Base-by-base conservation (phyloP, 2,888 invertebrate species). In the Drosophila ustulata region DNA sequence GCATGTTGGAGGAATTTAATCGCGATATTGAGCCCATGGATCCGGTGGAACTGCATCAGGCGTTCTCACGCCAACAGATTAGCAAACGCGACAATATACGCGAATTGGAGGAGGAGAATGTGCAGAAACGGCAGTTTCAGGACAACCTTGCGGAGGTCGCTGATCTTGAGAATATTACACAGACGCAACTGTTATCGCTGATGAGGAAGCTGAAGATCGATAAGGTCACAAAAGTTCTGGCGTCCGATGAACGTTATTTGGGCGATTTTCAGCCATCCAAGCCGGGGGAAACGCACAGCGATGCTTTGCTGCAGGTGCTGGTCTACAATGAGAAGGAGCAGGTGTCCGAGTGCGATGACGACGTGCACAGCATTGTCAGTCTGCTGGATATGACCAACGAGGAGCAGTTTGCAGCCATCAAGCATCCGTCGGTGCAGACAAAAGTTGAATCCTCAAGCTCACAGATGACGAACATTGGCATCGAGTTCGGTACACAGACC, bases 131-230 rank as follows among this genome's bases (percentile, higher is more conserved):
- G 6, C 3, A 9, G 2, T 34, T 11, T 3, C 11, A 18, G 0
- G 18, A 56, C 3, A 45, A 43, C 1, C 3, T 4, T 26, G 59
- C 45, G 1, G 52, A 37, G 1, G 43, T 18, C 4, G 37, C 2
- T 11, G 61, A 61, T 3, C 2, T 32, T 2, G 26, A 39, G 2
- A 32, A 23, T 3, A 37, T 49, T 0, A 39, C 7, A 1, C 5
- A 47, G 2, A 32, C 56, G 0, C 56, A 76, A 39, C 1, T 61
- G 1, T 47, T 75, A 0, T 13, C 76, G 3, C 6, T 83, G 9
- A 2, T 66, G 0, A 84, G 50, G 56, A 83, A 75, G 52, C 7
- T 66, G 0, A 80, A 75, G 8, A 0, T 0, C 0, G 82, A 87
- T 34, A 49, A 65, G 0, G 8, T 84, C 3, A 87, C 84, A 1